Evolutionary conservation across 2,797 vertebrate genomes (phyloP).

Genomic region (Cheracebus regulus): DNA sequence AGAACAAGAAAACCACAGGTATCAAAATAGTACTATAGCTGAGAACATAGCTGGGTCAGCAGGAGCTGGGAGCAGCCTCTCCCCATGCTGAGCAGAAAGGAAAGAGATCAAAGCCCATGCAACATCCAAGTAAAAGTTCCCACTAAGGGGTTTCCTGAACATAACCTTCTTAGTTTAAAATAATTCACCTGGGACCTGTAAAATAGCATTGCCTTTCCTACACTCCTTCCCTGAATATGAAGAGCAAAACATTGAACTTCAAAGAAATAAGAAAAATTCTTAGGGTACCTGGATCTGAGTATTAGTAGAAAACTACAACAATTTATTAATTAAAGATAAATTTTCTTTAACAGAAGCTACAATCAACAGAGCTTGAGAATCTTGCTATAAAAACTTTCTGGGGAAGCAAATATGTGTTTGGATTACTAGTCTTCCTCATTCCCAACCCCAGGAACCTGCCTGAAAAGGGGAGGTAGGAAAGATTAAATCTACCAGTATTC

Average conservation of each 20-base stretch:
- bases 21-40: slow-evolving; percentile 34
- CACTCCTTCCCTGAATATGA: background rate
- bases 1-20: slow-evolving; percentile 32
- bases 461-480: background rate
- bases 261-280: background rate
- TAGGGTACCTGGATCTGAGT: background rate
- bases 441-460: background rate
- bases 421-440: background rate
- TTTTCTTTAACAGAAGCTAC: background rate
- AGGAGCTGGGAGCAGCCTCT: slow-evolving; percentile 7
- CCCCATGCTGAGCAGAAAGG: background rate
- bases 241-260: background rate
- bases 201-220: background rate
- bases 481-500: background rate
- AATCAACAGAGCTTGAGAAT: background rate
- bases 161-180: slow-evolving; percentile 41
- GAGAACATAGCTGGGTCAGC: slow-evolving; percentile 54
- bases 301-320: background rate
- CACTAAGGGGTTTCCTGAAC: slow-evolving; percentile 34
- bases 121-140: background rate
- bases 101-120: slow-evolving; percentile 50
- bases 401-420: background rate
- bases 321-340: background rate
- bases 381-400: background rate
- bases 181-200: slow-evolving; percentile 60